Evolutionary conservation across 2,888 invertebrate genomes (phyloP).

Genomic region (Syrista parreyssii): DNA sequence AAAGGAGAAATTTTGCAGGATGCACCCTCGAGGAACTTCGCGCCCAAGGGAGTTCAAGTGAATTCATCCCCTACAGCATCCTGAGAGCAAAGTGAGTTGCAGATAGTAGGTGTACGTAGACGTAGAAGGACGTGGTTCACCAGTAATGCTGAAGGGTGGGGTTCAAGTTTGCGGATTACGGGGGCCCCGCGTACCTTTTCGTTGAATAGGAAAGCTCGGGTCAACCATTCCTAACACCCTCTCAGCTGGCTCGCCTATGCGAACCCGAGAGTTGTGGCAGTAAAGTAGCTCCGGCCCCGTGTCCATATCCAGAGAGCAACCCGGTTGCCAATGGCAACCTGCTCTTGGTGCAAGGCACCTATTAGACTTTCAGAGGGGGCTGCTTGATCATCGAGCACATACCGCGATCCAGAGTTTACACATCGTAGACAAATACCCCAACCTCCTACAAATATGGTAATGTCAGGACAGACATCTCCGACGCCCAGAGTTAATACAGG

Average conservation of each 20-base stretch:
- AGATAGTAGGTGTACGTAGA: not conserved
- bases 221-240: conserved; percentile 13
- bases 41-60: not conserved
- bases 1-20: not conserved
- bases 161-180: conserved; percentile 25
- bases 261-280: conserved; percentile 35
- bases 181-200: conserved; percentile 13
- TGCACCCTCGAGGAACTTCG: not conserved
- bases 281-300: conserved; percentile 32
- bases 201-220: conserved; percentile 15
- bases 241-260: conserved; percentile 20
- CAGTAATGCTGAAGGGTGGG: not conserved
- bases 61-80: not conserved
- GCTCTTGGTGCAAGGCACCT: conserved; percentile 37
- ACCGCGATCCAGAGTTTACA: conserved; percentile 51
- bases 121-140: not conserved
- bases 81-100: not conserved
- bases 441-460: conserved; percentile 16
- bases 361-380: conserved; percentile 51
- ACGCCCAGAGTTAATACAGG: not conserved
- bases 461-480: conserved; percentile 5
- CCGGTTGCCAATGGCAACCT: conserved; percentile 50
- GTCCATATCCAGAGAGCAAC: conserved; percentile 30
- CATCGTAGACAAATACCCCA: conserved; percentile 49
- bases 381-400: conserved; percentile 51